Evolutionary conservation across 2,797 vertebrate species (phyloP).

Genomic region (Mormyrus hasselquistii): DNA sequence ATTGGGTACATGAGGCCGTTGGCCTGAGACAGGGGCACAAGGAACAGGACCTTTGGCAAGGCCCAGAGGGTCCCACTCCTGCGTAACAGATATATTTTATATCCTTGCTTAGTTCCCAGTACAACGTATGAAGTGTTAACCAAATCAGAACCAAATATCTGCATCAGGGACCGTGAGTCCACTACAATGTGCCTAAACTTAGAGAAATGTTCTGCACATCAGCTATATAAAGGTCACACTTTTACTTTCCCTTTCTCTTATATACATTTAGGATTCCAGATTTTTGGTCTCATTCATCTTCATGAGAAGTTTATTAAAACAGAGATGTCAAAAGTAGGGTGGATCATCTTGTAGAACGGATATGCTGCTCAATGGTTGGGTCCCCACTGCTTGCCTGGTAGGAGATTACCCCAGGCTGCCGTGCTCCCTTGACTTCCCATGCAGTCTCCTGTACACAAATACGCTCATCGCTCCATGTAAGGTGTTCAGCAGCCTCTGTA

Average conservation of each 20-base stretch:
- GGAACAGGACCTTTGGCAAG: not conserved
- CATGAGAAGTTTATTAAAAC: not conserved
- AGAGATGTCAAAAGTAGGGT: not conserved
- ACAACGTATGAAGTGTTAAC: not conserved
- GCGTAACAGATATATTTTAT: not conserved
- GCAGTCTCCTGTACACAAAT: not conserved
- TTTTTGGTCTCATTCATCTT: not conserved
- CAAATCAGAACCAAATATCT: not conserved
- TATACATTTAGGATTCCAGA: not conserved
- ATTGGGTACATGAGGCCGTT: not conserved
- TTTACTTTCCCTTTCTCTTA: not conserved
- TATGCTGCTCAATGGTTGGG: not conserved
- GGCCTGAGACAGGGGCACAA: not conserved
- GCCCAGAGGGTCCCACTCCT: not conserved
- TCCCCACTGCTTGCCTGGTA: not conserved
- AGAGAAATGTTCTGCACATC: not conserved
- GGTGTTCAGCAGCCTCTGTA: not conserved
- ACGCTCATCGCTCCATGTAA: not conserved
- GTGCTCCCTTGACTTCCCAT: not conserved
- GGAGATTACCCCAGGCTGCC: not conserved
- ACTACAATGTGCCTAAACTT: not conserved
- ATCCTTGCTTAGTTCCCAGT: not conserved
- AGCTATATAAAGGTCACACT: not conserved
- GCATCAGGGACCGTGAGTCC: not conserved
- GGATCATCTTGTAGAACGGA: not conserved